Evolutionary conservation across 2,113 vertebrate species (phyloP).

Genomic region (Corythornis cristatus): DNA sequence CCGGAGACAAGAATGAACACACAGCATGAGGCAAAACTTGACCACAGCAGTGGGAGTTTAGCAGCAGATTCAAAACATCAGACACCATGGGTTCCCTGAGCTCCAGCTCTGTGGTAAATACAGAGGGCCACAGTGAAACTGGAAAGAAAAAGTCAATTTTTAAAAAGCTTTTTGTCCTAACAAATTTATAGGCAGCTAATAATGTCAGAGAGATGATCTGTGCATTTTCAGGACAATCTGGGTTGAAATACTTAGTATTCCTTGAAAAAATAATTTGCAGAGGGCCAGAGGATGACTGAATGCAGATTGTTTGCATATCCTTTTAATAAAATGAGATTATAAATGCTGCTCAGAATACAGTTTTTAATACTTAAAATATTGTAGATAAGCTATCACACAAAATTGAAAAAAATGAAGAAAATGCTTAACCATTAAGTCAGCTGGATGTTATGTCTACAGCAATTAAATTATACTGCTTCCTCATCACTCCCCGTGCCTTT

Average conservation of each 20-base stretch:
- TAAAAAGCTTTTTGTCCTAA: not conserved
- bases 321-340: not conserved
- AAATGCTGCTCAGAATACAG: not conserved
- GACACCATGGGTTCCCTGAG: not conserved
- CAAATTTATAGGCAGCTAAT: not conserved
- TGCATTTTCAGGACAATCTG: not conserved
- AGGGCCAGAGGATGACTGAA: not conserved
- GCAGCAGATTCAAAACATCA: not conserved
- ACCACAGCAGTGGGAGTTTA: not conserved
- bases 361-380: not conserved
- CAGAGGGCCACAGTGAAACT: not conserved
- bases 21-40: not conserved
- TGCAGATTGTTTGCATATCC: not conserved
- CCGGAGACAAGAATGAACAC: not conserved
- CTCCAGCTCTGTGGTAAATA: not conserved
- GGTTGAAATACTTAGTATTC: not conserved
- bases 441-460: not conserved
- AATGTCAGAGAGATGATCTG: not conserved
- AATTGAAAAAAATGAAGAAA: not conserved
- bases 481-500: not conserved
- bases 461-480: constrained; percentile 48
- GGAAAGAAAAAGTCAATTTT: not conserved
- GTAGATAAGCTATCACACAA: not conserved
- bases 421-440: not conserved
- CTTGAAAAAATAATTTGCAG: not conserved